Percentiles rank a stretch among this genome's conserved stretches.
phyloP scores from a whole-genome alignment of 2,888 invertebrate genomes.

The Mythimna lalbum region DNA sequence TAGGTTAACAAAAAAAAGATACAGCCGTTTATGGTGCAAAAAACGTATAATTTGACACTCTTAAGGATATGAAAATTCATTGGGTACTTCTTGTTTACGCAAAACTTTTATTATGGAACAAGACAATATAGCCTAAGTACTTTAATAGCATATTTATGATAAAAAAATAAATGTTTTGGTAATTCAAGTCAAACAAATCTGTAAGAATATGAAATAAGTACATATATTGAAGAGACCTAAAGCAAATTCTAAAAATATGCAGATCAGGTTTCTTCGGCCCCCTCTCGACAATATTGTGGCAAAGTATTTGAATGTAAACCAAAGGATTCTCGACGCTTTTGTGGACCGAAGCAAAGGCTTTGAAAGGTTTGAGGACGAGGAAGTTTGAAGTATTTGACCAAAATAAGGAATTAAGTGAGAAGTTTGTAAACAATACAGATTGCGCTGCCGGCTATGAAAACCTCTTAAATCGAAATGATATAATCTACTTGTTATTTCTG shows the following conservation, averaged over 20 bases:
- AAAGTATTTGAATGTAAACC: conserved; percentile 53
- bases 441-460: conserved; percentile 16
- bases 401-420: conserved; percentile 33
- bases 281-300: conserved; percentile 22
- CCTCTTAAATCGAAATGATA: conserved; percentile 14
- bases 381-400: conserved; percentile 40
- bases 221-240: conserved; percentile 1
- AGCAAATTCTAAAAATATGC: conserved; percentile 29
- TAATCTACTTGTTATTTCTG: conserved; percentile 11
- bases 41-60: too few species aligned
- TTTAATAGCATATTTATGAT: neutral
- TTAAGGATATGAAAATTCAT: too few species aligned
- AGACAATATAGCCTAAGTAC: too few species aligned
- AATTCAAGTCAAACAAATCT: neutral
- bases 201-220: neutral
- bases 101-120: neutral
- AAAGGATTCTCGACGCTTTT: conserved; percentile 50
- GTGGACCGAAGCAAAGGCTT: conserved; percentile 41
- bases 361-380: conserved; percentile 33
- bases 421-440: conserved; percentile 45
- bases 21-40: too few species aligned
- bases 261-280: conserved; percentile 24
- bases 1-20: too few species aligned
- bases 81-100: too few species aligned
- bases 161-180: neutral